Conservation (phyloP, 35 echinoderm and acorn worm genomes). For the Heliocidaris tuberculata region DNA sequence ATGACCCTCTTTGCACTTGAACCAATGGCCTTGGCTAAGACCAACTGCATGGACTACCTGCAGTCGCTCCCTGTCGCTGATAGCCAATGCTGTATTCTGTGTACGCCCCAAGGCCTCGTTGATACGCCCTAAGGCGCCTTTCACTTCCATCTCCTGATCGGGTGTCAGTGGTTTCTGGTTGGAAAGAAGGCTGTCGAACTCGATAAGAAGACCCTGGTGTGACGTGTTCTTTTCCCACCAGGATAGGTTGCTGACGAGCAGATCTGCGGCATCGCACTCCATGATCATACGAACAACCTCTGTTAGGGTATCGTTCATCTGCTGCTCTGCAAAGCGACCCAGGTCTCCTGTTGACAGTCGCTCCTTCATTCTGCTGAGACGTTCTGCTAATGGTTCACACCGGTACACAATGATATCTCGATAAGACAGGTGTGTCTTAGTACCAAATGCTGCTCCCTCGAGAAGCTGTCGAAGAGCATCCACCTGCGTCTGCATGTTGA, state of each 20-base stretch:
- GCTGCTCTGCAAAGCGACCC: constrained; percentile 38
- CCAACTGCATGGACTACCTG: constrained; percentile 70
- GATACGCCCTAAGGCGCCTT: background rate
- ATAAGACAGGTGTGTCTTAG: background rate
- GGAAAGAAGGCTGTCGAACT: background rate
- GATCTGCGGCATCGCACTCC: constrained; percentile 18
- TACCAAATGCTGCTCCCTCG: background rate
- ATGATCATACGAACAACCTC: background rate
- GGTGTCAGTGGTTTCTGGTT: constrained; percentile 23
- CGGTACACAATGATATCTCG: background rate
- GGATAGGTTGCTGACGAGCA: background rate
- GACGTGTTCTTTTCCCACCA: constrained; percentile 37
- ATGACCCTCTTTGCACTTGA: constrained; percentile 78
- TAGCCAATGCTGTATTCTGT: constrained; percentile 35
- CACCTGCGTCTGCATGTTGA: background rate
- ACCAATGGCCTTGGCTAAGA: constrained; percentile 74
- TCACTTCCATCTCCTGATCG: background rate
- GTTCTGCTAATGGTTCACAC: background rate
- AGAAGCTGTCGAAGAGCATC: background rate
- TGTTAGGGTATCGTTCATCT: constrained; percentile 6
- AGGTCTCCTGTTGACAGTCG: background rate
- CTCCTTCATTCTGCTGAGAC: background rate
- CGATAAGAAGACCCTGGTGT: background rate
- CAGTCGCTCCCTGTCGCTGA: constrained; percentile 64
- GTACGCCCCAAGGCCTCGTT: background rate